Percentiles rank a stretch among this genome's conserved stretches.
These are phyloP conservation scores for Papilio polytes DNA, from an alignment of 1,140 invertebrate genomes.

Conservation along the genomic window DNA sequence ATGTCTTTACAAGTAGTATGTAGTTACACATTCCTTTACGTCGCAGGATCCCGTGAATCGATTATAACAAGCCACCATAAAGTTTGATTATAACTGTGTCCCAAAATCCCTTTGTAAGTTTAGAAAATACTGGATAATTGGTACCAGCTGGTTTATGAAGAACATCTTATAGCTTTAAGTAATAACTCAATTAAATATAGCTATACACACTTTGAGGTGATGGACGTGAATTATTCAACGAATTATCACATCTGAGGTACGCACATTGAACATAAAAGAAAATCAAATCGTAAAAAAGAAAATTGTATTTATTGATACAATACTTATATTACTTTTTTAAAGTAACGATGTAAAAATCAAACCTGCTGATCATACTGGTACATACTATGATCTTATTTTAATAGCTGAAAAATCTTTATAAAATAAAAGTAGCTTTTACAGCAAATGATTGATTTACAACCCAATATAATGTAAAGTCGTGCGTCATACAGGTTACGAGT, in stretches of 20 bases:
- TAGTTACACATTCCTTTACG: background rate
- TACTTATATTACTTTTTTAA: background rate
- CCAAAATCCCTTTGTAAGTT: background rate
- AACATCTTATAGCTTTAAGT: slow-evolving; percentile 48
- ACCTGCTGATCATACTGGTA: no score
- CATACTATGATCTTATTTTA: no score
- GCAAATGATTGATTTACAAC: background rate
- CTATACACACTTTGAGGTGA: background rate
- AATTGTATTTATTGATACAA: background rate
- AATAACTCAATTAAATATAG: slow-evolving; percentile 18
- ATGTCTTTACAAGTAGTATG: background rate
- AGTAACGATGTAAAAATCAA: background rate
- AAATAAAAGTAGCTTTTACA: background rate
- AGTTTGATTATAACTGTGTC: background rate
- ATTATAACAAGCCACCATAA: background rate
- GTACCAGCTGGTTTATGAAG: slow-evolving; percentile 44
- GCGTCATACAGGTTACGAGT: background rate
- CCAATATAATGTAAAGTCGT: no score
- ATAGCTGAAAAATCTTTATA: no score
- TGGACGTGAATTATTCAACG: slow-evolving; percentile 31
- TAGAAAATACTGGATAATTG: background rate
- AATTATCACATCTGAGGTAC: slow-evolving; percentile 29
- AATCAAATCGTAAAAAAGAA: background rate
- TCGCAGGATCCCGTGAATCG: background rate
- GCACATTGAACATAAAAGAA: slow-evolving; percentile 1